These are phyloP conservation scores for Zaprionus africanus DNA, from an alignment of 1,140 invertebrate species.

Conservation along the genomic window DNA sequence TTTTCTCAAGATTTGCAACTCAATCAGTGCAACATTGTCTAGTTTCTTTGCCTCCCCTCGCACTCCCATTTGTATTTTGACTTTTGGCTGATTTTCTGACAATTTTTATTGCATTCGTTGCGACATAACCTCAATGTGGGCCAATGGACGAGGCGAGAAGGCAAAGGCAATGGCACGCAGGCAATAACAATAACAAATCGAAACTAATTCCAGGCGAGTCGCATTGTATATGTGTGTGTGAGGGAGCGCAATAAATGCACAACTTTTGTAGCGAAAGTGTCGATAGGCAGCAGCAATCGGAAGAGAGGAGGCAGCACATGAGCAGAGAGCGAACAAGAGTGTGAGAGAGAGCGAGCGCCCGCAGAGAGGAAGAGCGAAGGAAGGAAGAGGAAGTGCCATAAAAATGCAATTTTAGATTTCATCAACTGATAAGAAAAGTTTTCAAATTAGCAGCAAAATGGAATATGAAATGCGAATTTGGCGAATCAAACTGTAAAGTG, in stretches of 20 bases:
- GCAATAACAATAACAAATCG: constrained; percentile 41
- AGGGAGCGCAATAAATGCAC: constrained; percentile 52
- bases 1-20: constrained; percentile 57
- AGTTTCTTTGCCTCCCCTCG: neutral
- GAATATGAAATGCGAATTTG: constrained; percentile 57
- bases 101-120: constrained; percentile 35
- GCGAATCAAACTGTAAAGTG: constrained; percentile 77
- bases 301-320: neutral
- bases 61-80: constrained; percentile 30
- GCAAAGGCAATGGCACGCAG: constrained; percentile 19
- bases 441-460: constrained; percentile 78
- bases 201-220: neutral
- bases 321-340: constrained; percentile 22
- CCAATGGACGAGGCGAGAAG: constrained; percentile 12
- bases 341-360: neutral
- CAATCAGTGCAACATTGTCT: constrained; percentile 68
- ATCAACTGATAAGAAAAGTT: constrained; percentile 83
- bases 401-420: constrained; percentile 83
- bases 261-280: constrained; percentile 73
- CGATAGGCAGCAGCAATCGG: constrained; percentile 49
- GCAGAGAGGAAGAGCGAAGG: constrained; percentile 12
- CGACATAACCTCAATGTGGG: constrained; percentile 40
- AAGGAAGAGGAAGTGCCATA: constrained; percentile 69
- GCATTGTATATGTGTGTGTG: neutral
- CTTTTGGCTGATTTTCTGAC: constrained; percentile 22